These are phyloP conservation scores for Limnephilus marmoratus DNA, from an alignment of 2,888 invertebrate genomes.

Conservation along the genomic window DNA sequence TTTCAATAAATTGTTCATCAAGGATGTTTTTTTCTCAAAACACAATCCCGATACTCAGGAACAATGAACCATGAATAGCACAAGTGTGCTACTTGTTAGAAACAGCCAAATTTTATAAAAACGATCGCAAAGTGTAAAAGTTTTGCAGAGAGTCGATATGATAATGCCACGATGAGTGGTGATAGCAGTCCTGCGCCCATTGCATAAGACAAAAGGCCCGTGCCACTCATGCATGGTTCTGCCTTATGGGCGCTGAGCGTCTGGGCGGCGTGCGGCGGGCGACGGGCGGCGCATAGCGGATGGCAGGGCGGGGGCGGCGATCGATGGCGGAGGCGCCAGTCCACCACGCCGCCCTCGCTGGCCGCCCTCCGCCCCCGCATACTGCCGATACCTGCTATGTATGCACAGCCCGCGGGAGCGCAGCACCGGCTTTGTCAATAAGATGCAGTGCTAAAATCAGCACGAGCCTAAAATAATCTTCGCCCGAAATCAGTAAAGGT, in stretches of 20 bases:
- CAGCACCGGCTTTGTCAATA: background rate
- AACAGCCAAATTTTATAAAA: too few relatives aligned
- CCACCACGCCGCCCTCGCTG: constrained; percentile 15
- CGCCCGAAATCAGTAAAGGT: background rate
- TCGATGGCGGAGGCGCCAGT: constrained; percentile 53
- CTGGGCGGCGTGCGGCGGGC: constrained; percentile 33
- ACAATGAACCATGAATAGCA: too few relatives aligned
- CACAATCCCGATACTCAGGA: too few relatives aligned
- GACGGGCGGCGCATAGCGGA: constrained; percentile 8
- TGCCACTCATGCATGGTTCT: constrained; percentile 5
- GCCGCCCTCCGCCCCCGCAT: constrained; percentile 21
- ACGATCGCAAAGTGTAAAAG: background rate
- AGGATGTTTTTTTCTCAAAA: too few relatives aligned
- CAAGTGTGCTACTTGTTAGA: too few relatives aligned
- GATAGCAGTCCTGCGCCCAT: background rate
- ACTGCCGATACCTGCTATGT: background rate
- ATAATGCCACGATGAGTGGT: background rate
- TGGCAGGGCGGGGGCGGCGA: constrained; percentile 26
- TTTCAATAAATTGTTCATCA: too few relatives aligned
- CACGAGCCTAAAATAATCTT: background rate
- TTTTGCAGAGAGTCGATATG: background rate
- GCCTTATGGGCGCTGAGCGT: constrained; percentile 15
- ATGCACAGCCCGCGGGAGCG: too few relatives aligned
- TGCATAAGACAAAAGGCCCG: constrained; percentile 22
- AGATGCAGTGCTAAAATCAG: background rate